Percentiles rank a stretch among this genome's conserved stretches.
phyloP scores from a whole-genome alignment of 2,113 vertebrate species.

The Clupea harengus region DNA sequence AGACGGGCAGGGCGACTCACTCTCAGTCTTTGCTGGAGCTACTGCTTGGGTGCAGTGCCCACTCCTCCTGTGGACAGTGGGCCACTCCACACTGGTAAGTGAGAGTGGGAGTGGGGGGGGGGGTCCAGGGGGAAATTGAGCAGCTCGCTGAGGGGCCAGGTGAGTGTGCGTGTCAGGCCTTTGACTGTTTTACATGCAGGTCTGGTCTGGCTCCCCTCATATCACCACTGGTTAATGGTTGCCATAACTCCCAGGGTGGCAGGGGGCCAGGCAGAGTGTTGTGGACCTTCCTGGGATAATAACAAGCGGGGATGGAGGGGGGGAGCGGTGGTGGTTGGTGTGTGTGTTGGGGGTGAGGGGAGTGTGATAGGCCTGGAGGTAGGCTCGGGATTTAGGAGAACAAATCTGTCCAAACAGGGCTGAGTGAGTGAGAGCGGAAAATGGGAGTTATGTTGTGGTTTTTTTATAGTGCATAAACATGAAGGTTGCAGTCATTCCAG shows the following conservation, averaged over 20 bases:
- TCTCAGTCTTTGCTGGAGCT: not conserved
- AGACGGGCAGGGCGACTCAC: not conserved
- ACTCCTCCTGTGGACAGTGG: conserved; percentile 50
- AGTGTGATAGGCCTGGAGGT: conserved; percentile 32
- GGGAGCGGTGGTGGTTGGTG: not conserved
- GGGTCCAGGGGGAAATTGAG: not conserved
- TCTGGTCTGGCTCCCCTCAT: conserved; percentile 32
- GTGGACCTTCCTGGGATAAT: conserved; percentile 36
- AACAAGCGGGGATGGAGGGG: not conserved
- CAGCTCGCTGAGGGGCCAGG: conserved; percentile 5
- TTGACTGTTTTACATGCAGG: conserved; percentile 37
- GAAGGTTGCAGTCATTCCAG: conserved; percentile 26
- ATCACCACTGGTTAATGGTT: conserved; percentile 47
- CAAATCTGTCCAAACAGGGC: conserved; percentile 42
- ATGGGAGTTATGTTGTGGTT: conserved; percentile 43
- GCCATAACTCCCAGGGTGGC: conserved; percentile 44
- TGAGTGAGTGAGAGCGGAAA: conserved; percentile 32
- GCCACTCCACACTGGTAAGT: conserved; percentile 57
- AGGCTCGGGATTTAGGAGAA: conserved; percentile 34
- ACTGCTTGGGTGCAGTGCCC: not conserved
- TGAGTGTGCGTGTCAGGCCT: conserved; percentile 27
- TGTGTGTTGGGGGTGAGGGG: not conserved
- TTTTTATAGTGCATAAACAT: conserved; percentile 36
- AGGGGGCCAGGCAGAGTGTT: conserved; percentile 34
- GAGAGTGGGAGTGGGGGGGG: conserved; percentile 29